A percentile compares a stretch with the other conserved stretches of the same genome.
phyloP scores from a whole-genome alignment of 2,797 vertebrate species.

The Tauraco hartlaubi region DNA sequence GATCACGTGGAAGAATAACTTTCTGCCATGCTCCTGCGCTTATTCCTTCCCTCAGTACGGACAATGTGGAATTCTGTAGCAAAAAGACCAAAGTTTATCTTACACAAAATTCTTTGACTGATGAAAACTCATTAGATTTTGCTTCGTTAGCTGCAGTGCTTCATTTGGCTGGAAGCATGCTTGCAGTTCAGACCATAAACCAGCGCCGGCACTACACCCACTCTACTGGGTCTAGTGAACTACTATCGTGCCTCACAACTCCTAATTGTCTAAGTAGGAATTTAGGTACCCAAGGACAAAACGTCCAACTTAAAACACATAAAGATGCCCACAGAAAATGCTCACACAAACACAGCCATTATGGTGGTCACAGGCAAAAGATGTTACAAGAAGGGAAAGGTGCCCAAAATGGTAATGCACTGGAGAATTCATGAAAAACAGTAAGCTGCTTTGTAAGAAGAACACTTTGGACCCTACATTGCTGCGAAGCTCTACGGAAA shows the following conservation, averaged over 20 bases:
- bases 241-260: not conserved
- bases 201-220: not conserved
- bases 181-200: not conserved
- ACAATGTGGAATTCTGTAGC: not conserved
- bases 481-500: not conserved
- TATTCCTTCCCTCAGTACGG: not conserved
- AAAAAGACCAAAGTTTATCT: not conserved
- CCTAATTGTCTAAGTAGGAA: not conserved
- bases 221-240: not conserved
- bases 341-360: not conserved
- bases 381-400: not conserved
- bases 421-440: not conserved
- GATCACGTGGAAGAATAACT: not conserved
- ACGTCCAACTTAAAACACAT: not conserved
- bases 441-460: not conserved
- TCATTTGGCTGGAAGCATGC: not conserved
- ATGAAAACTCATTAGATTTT: not conserved
- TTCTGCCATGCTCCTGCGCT: not conserved
- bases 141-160: not conserved
- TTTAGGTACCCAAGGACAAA: not conserved
- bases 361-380: not conserved
- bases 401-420: not conserved
- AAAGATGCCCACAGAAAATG: not conserved
- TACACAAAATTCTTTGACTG: not conserved
- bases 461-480: not conserved